phyloP scores from a whole-genome alignment of 2,888 invertebrate species.

The Stenolophus ochropezus region DNA sequence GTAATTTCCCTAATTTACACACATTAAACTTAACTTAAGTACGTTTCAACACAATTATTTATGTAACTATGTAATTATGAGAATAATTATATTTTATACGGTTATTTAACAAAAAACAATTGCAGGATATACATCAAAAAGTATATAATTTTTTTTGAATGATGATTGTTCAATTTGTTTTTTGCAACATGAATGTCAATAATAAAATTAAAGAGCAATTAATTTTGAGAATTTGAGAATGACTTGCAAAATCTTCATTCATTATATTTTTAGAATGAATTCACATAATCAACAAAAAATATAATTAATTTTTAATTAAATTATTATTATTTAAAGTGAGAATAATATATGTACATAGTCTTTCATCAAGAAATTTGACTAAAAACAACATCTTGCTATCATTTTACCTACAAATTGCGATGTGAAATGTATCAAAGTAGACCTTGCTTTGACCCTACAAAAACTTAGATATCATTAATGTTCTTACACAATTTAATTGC shows the following conservation, averaged over 20 bases:
- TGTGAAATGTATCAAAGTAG: no score
- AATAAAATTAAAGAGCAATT: neutral
- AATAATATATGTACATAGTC: no score
- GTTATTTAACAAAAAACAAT: slow-evolving; percentile 17
- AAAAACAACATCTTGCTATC: no score
- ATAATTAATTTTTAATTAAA: no score
- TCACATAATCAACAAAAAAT: no score
- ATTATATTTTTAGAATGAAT: no score
- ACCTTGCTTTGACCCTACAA: no score
- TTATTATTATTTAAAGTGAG: no score
- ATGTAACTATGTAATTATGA: slow-evolving; percentile 19
- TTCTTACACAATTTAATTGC: no score
- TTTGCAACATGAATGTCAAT: neutral
- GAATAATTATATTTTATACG: slow-evolving; percentile 4
- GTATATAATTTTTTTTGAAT: neutral
- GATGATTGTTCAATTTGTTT: neutral
- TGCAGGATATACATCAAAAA: neutral
- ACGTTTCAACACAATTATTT: slow-evolving; percentile 19
- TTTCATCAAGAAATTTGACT: no score
- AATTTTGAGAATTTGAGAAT: neutral
- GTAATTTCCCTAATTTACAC: slow-evolving; percentile 16
- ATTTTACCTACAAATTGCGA: no score
- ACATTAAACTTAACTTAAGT: neutral
- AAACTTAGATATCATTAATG: no score
- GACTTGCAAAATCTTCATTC: neutral